These are phyloP conservation scores for Ceratina japonica DNA, from an alignment of 1,140 invertebrate genomes.

Conservation along the genomic window DNA sequence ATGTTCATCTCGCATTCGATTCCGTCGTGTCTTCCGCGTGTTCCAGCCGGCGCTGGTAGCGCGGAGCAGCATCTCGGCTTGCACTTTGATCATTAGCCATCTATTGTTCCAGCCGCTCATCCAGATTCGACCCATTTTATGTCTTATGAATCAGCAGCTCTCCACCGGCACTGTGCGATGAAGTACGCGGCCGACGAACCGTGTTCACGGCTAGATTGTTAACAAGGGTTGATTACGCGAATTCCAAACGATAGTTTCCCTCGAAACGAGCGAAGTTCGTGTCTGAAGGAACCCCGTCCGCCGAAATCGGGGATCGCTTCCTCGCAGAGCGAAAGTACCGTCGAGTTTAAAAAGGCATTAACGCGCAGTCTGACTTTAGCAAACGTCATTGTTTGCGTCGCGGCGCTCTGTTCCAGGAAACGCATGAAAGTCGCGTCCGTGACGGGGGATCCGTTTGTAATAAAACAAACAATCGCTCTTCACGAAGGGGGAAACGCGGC, in stretches of 20 bases:
- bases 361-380: background rate
- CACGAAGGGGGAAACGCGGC: background rate
- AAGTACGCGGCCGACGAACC: conserved; percentile 34
- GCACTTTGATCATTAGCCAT: conserved; percentile 62
- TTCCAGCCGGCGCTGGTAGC: conserved; percentile 8
- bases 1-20: conserved; percentile 52
- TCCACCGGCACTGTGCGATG: background rate
- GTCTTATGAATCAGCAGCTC: conserved; percentile 61
- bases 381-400: background rate
- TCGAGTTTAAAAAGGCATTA: background rate
- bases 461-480: conserved; percentile 4
- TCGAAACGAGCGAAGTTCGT: background rate
- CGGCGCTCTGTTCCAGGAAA: background rate
- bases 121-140: conserved; percentile 62
- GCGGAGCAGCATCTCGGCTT: conserved; percentile 37
- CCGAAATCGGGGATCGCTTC: too few relatives aligned
- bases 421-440: background rate
- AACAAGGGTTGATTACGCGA: conserved; percentile 19
- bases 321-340: too few relatives aligned
- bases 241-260: background rate
- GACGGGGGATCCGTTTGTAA: background rate
- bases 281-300: too few relatives aligned
- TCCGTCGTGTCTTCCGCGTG: conserved; percentile 37
- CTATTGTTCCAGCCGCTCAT: conserved; percentile 61
- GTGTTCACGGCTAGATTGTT: conserved; percentile 45